phyloP scores from a whole-genome alignment of 2,797 vertebrate genomes.

The Xenops minutus region DNA sequence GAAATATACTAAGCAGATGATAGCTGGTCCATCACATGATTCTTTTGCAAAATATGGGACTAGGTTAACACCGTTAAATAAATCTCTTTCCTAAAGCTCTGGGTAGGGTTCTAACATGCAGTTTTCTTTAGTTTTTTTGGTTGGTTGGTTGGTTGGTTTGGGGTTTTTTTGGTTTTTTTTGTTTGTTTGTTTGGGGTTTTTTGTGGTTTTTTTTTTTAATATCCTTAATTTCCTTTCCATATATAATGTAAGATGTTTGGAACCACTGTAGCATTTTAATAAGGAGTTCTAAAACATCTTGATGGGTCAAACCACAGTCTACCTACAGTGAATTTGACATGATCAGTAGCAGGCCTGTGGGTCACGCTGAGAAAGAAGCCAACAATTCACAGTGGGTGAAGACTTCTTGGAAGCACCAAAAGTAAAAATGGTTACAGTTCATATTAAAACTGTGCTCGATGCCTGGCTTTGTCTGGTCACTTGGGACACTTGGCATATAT shows the following conservation, averaged over 20 bases:
- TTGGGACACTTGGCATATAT: neutral
- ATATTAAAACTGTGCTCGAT: neutral
- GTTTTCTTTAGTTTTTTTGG: too few species aligned
- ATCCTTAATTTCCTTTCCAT: neutral
- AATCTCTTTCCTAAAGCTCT: neutral
- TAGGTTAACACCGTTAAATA: neutral
- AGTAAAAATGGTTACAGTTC: neutral
- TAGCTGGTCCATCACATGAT: neutral
- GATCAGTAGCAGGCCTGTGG: neutral
- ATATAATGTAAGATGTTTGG: neutral
- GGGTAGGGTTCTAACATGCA: neutral
- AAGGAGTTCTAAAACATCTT: neutral
- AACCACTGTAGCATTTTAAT: neutral
- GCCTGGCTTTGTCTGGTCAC: neutral
- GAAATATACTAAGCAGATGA: neutral
- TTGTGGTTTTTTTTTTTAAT: neutral
- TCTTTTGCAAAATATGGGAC: neutral
- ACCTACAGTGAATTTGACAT: neutral
- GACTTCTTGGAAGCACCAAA: neutral
- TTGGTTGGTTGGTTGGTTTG: neutral
- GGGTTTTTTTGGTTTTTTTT: too few species aligned
- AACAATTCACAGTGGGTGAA: neutral
- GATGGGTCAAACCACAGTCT: neutral
- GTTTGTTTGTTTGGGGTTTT: too few species aligned
- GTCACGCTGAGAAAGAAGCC: neutral